Base-by-base conservation (phyloP, 53 echinoderm and acorn worm species). In the Hippasteria phrygiana region DNA sequence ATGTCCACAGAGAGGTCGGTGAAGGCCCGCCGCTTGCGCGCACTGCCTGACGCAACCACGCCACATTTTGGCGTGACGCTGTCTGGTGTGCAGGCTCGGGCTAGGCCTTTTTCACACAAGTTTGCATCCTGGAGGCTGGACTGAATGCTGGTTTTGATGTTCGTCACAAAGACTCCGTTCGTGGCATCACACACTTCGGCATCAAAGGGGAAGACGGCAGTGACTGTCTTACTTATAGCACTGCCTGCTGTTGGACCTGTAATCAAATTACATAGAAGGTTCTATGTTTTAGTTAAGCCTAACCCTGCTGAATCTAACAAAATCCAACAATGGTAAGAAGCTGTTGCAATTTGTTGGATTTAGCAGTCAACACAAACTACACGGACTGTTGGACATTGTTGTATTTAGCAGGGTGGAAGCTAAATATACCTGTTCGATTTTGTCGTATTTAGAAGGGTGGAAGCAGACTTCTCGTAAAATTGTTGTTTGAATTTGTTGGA, bases 1-100 rank as follows among this genome's bases (percentile, higher is more conserved):
- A 94, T 94, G 47, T 85, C 91, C 43, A 94, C 91, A n/a, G 91
- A 87, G 39, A 91, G 73, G 53, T 90, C 90, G 27, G 90, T 90
- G 56, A 90, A 83, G 32, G 85, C 84, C 31, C 75, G 83, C 2
- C 85, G 74, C 18, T 67, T 64, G 14, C 85, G 85, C 18, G 43
- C n/a, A 26, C 12, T 39, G 8, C 32, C 69, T 53, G 40, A 74
- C 20, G 70, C 85, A 43, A 75, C 93, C 54, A 71, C 88, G 5
- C 73, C 89, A 38, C 87, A 80, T 40, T 70, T 83, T 39, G 91
- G 78, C 11, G 48, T 43, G 29, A 91, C 73, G 33, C 78, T 91
- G 31, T 78, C 75, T 7, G 35, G 64, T 46, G 40, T 47, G 35
- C 94, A 94, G 38, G 94, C 91, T 5, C 33, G 59, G 55, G 91